These are phyloP conservation scores for Aleiodes alternator DNA, from an alignment of 2,888 invertebrate species.

Conservation along the genomic window DNA sequence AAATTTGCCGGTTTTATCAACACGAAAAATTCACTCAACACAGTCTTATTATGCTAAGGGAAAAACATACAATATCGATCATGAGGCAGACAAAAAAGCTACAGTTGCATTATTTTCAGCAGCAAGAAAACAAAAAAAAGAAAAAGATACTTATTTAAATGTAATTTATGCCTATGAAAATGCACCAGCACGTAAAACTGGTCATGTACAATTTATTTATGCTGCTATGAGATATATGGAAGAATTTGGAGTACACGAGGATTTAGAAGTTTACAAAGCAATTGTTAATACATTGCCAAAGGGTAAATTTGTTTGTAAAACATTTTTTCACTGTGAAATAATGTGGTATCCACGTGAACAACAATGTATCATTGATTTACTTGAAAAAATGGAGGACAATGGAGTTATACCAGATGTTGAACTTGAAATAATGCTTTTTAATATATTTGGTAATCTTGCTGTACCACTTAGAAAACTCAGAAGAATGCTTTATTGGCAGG, in stretches of 20 bases:
- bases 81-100: neutral
- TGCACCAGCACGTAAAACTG: slow-evolving; percentile 83
- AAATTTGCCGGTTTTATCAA: slow-evolving; percentile 15
- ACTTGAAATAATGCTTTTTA: slow-evolving; percentile 87
- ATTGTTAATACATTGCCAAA: slow-evolving; percentile 91
- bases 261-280: slow-evolving; percentile 90
- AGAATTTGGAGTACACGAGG: slow-evolving; percentile 91
- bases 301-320: slow-evolving; percentile 89
- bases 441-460: slow-evolving; percentile 89
- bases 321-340: slow-evolving; percentile 91
- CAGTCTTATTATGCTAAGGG: neutral
- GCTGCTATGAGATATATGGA: slow-evolving; percentile 92
- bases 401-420: slow-evolving; percentile 94
- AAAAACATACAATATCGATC: neutral
- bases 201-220: slow-evolving; percentile 96
- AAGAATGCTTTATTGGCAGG: slow-evolving; percentile 94
- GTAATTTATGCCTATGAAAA: slow-evolving; percentile 86
- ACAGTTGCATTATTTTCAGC: slow-evolving; percentile 74
- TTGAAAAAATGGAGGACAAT: slow-evolving; percentile 96
- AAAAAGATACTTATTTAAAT: slow-evolving; percentile 83
- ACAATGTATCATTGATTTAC: slow-evolving; percentile 91
- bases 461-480: slow-evolving; percentile 85
- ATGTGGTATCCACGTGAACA: slow-evolving; percentile 98
- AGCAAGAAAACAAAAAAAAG: slow-evolving; percentile 76
- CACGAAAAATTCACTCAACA: neutral